Evolutionary conservation across 2,797 vertebrate genomes (phyloP).

Genomic region (Bradypus variegatus): DNA sequence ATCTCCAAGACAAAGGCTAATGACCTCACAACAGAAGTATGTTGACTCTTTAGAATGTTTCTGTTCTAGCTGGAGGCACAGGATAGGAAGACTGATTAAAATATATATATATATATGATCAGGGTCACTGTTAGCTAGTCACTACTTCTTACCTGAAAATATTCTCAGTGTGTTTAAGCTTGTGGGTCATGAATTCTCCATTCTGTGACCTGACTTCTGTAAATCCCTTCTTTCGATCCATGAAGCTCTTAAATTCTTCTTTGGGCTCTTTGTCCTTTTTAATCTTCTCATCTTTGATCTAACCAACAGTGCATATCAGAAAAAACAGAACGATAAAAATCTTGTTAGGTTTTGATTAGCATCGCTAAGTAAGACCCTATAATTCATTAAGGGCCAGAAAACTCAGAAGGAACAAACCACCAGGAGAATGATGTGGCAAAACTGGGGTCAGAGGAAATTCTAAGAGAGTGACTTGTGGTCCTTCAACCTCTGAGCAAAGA

Average conservation of each 20-base stretch:
- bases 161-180: conserved; percentile 88
- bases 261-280: conserved; percentile 76
- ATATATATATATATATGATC: too few species aligned
- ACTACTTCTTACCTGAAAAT: conserved; percentile 81
- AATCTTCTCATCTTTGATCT: conserved; percentile 83
- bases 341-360: conserved; percentile 10
- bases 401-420: neutral
- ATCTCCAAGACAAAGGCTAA: conserved; percentile 31
- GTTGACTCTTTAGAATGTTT: conserved; percentile 15
- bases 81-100: neutral
- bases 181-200: conserved; percentile 82
- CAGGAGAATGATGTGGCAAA: neutral
- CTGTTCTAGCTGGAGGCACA: conserved; percentile 14
- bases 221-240: conserved; percentile 76
- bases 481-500: neutral
- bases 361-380: conserved; percentile 7
- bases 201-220: conserved; percentile 85
- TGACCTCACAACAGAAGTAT: conserved; percentile 48
- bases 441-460: neutral
- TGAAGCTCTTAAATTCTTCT: conserved; percentile 76
- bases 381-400: conserved; percentile 32
- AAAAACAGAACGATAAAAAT: conserved; percentile 31
- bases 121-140: neutral
- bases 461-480: neutral
- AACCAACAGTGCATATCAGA: conserved; percentile 48